A percentile compares a stretch with the other conserved stretches of the same genome.
phyloP scores from a whole-genome alignment of 2,113 vertebrate species.

The Aptenodytes patagonicus region DNA sequence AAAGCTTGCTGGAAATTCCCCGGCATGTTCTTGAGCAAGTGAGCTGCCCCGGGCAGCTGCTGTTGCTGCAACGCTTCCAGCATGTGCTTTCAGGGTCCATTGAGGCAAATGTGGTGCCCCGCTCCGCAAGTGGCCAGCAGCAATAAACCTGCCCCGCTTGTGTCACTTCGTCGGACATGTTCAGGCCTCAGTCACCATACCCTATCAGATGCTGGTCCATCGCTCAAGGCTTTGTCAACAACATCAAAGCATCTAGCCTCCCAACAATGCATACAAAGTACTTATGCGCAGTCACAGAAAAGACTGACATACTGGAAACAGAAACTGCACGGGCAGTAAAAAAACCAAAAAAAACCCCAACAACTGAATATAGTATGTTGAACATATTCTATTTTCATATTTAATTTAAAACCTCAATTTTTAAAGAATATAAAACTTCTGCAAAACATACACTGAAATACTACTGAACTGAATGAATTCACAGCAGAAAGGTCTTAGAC shows the following conservation, averaged over 20 bases:
- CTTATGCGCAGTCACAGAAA: neutral
- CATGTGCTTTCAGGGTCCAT: neutral
- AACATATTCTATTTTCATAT: neutral
- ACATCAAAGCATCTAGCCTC: neutral
- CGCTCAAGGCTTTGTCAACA: neutral
- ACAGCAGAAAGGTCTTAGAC: neutral
- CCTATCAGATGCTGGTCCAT: rapidly evolving
- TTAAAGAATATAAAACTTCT: neutral
- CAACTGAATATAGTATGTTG: neutral
- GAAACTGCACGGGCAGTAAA: neutral
- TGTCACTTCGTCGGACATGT: rapidly evolving
- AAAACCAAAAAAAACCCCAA: neutral
- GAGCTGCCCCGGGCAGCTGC: neutral
- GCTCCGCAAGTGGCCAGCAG: neutral
- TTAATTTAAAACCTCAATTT: neutral
- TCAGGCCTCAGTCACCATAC: rapidly evolving
- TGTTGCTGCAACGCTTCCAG: neutral
- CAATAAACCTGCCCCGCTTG: rapidly evolving
- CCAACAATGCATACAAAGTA: rapidly evolving
- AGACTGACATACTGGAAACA: neutral
- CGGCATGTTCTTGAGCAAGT: neutral
- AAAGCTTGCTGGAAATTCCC: neutral
- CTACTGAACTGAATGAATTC: constrained; percentile 13
- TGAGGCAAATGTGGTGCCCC: neutral
- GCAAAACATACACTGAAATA: neutral